Conservation (phyloP, 2,888 invertebrate genomes). For the Agrilus mali region DNA sequence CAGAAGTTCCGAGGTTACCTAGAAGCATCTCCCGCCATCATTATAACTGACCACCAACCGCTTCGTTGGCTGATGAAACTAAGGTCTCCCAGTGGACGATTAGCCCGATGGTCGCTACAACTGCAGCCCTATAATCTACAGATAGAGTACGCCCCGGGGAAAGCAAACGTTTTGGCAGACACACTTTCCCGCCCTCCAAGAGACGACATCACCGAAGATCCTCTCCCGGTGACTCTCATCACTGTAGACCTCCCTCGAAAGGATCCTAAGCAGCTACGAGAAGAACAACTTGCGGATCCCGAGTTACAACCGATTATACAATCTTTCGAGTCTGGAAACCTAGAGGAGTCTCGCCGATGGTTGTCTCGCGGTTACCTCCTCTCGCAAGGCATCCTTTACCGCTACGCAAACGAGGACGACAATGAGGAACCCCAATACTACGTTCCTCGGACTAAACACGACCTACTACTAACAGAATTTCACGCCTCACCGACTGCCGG, state of each 20-base stretch:
- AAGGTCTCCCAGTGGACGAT: slow-evolving; percentile 28
- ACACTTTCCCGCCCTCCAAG: slow-evolving; percentile 19
- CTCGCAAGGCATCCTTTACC: not conserved
- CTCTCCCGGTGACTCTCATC: slow-evolving; percentile 13
- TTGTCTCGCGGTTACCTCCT: not conserved
- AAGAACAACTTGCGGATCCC: not conserved
- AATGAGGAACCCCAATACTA: not conserved
- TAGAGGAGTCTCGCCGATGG: too few species aligned
- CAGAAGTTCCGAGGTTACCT: slow-evolving; percentile 28
- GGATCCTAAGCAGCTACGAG: not conserved
- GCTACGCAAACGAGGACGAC: not conserved
- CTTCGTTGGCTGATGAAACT: slow-evolving; percentile 30
- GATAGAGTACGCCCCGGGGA: slow-evolving; percentile 26
- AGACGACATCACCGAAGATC: not conserved
- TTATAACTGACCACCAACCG: slow-evolving; percentile 32
- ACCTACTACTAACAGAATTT: too few species aligned
- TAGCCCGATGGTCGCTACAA: slow-evolving; percentile 31
- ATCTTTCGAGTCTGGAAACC: not conserved
- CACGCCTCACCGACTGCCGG: too few species aligned
- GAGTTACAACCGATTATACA: not conserved
- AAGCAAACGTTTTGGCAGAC: slow-evolving; percentile 26
- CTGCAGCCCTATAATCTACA: slow-evolving; percentile 26
- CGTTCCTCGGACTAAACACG: too few species aligned
- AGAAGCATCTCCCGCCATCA: slow-evolving; percentile 21
- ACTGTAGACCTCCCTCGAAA: slow-evolving; percentile 20